phyloP scores from a whole-genome alignment of 2,113 vertebrate species.

The Ceyx cyanopectus region DNA sequence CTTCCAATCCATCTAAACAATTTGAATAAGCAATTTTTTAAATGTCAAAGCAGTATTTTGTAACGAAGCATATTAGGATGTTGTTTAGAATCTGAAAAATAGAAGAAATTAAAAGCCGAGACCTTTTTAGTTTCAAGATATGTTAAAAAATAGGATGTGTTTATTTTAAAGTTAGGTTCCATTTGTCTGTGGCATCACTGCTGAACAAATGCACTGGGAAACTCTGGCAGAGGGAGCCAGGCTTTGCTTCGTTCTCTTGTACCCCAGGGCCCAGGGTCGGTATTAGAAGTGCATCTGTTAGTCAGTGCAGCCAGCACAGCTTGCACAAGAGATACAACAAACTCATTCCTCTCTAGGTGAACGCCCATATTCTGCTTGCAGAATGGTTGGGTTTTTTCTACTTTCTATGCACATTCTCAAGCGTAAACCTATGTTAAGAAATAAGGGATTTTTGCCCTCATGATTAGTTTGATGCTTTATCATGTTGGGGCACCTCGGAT shows the following conservation, averaged over 20 bases:
- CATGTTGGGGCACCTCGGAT: background rate
- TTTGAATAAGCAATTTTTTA: background rate
- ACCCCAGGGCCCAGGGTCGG: too few relatives aligned
- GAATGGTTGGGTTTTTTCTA: background rate
- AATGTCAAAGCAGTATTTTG: background rate
- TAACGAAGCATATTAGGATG: background rate
- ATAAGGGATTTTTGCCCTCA: background rate
- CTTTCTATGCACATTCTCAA: background rate
- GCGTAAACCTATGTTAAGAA: background rate
- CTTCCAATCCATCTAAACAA: background rate
- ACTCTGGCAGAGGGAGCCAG: background rate
- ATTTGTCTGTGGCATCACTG: background rate
- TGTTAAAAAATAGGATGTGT: too few relatives aligned
- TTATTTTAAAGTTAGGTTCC: background rate
- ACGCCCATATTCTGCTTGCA: background rate
- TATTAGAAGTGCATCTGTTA: background rate
- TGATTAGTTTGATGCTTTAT: background rate
- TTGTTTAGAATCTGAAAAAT: background rate
- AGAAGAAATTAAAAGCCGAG: background rate
- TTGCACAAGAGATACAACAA: background rate
- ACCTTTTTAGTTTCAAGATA: too few relatives aligned
- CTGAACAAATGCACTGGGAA: background rate
- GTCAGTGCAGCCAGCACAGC: background rate
- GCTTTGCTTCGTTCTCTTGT: background rate
- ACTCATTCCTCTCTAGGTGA: fast-evolving